Conservation (phyloP, 2,797 vertebrate species). For the Acomys russatus region DNA sequence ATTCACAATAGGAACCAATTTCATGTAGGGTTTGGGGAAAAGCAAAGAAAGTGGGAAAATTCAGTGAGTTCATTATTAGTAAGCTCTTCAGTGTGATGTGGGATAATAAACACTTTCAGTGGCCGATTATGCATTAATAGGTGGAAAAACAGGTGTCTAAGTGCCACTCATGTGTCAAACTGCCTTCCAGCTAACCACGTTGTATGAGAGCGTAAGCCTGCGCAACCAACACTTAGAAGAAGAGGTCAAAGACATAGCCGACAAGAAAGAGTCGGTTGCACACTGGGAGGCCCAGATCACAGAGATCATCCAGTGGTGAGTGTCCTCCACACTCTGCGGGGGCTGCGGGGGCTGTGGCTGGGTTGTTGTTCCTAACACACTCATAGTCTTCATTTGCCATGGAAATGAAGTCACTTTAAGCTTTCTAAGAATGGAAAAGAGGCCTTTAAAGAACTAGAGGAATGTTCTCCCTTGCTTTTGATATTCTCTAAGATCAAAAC, state of each 20-base stretch:
- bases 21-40: neutral
- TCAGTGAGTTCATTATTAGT: neutral
- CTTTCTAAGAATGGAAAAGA: conserved; percentile 70
- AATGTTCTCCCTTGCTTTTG: conserved; percentile 54
- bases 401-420: neutral
- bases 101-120: neutral
- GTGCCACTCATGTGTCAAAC: conserved; percentile 61
- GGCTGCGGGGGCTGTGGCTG: no score
- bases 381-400: conserved; percentile 3
- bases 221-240: conserved; percentile 96
- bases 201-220: conserved; percentile 93
- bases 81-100: neutral
- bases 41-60: neutral
- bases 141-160: neutral
- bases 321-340: conserved; percentile 62
- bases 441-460: conserved; percentile 64
- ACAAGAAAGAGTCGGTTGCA: conserved; percentile 98
- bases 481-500: conserved; percentile 72
- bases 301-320: conserved; percentile 99
- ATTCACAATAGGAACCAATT: neutral
- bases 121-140: neutral
- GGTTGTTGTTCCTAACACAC: neutral
- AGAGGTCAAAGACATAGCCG: conserved; percentile 96
- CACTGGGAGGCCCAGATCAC: conserved; percentile 99
- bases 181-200: conserved; percentile 91